Conservation (phyloP, 2,888 invertebrate species). For the Tryphoninae sp. region DNA sequence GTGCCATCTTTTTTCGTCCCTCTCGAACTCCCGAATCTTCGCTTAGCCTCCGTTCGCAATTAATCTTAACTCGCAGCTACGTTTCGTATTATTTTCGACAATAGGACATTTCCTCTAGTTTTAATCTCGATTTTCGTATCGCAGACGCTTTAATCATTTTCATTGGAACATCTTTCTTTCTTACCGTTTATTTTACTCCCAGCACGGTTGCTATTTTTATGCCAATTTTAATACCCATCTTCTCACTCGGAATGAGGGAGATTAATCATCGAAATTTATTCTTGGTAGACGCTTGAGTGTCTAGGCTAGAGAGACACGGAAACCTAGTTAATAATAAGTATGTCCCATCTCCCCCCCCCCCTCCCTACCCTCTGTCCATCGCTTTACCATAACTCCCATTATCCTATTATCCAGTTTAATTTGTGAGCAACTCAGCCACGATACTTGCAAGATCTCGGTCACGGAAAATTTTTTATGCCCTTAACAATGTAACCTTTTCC, state of each 20-base stretch:
- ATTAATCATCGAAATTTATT: conserved; percentile 17
- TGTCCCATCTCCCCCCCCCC: neutral
- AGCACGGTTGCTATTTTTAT: neutral
- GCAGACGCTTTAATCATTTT: neutral
- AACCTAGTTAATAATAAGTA: conserved; percentile 47
- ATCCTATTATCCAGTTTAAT: conserved; percentile 37
- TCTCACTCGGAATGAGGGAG: neutral
- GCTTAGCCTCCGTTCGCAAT: neutral
- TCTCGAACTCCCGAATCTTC: neutral
- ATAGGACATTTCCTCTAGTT: conserved; percentile 1
- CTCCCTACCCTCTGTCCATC: neutral
- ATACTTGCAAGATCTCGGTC: conserved; percentile 35
- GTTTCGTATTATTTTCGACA: neutral
- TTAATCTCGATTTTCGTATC: neutral
- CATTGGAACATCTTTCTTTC: neutral
- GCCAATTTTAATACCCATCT: neutral
- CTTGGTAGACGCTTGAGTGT: conserved; percentile 30
- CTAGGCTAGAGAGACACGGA: conserved; percentile 51
- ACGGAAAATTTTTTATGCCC: conserved; percentile 27
- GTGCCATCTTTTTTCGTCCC: neutral
- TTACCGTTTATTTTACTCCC: neutral
- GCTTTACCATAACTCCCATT: conserved; percentile 8
- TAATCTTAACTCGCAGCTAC: neutral
- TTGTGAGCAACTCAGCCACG: conserved; percentile 19
- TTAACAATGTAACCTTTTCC: neutral